A percentile compares a stretch with the other conserved stretches of the same genome.
Conservation (phyloP, 2,888 invertebrate genomes). For the Apamea monoglypha region DNA sequence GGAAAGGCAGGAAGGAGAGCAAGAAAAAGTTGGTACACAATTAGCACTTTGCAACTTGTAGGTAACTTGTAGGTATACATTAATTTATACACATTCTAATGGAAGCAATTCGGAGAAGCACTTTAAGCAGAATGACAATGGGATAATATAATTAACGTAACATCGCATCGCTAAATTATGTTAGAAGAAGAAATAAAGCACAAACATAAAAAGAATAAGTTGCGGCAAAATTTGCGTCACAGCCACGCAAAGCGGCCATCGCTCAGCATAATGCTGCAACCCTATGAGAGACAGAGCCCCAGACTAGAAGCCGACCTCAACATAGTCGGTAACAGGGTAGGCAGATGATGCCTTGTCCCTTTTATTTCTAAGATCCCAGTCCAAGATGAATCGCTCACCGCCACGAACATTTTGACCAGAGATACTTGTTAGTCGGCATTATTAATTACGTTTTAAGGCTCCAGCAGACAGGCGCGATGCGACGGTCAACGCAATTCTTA, state of each 20-base stretch:
- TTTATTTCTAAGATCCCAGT: constrained; percentile 26
- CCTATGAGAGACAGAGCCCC: no score
- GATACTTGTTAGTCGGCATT: constrained; percentile 66
- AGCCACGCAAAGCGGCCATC: no score
- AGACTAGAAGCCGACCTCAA: not conserved
- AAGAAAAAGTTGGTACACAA: not conserved
- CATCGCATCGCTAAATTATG: no score
- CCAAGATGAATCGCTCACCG: constrained; percentile 64
- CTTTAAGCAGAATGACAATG: not conserved
- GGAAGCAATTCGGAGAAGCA: not conserved
- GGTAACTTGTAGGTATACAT: not conserved
- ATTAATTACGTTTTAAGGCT: constrained; percentile 64
- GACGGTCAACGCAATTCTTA: not conserved
- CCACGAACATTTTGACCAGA: constrained; percentile 64
- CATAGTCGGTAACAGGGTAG: not conserved
- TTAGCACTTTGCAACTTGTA: not conserved
- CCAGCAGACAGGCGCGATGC: not conserved
- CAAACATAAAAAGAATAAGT: no score
- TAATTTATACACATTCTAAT: not conserved
- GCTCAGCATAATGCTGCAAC: no score
- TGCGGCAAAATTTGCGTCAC: no score
- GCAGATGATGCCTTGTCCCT: not conserved
- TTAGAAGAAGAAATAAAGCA: no score
- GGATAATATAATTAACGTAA: not conserved
- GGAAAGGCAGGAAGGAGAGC: not conserved